These are phyloP conservation scores for Heloderma charlesbogerti DNA, from an alignment of 2,113 vertebrate genomes.

Conservation along the genomic window DNA sequence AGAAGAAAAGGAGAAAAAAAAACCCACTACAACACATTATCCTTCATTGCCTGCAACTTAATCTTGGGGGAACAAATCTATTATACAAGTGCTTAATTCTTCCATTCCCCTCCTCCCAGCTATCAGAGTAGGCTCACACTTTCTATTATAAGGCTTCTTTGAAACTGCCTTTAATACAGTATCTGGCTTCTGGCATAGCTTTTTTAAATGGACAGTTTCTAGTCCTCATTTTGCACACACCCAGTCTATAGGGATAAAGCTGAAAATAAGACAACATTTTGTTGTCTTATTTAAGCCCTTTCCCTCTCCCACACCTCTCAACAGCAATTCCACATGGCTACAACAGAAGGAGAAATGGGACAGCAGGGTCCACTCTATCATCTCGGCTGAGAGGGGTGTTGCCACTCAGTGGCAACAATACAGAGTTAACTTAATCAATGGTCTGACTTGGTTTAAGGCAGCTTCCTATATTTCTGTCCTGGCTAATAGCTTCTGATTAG, in stretches of 20 bases:
- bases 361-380: background rate
- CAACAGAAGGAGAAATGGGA: background rate
- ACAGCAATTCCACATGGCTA: background rate
- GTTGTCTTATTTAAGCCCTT: too few species aligned
- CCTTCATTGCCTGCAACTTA: rapidly evolving
- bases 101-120: background rate
- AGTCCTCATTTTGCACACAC: background rate
- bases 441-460: too few species aligned
- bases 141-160: background rate
- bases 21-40: background rate
- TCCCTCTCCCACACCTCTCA: background rate
- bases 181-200: background rate
- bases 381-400: background rate
- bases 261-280: too few species aligned
- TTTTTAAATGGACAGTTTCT: background rate
- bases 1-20: too few species aligned
- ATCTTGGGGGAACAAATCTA: rapidly evolving
- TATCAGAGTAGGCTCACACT: background rate
- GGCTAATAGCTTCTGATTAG: too few species aligned
- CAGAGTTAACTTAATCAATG: too few species aligned
- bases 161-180: background rate
- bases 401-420: too few species aligned
- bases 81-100: rapidly evolving
- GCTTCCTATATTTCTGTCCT: too few species aligned
- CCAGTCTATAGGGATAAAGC: background rate